These are phyloP conservation scores for Anguilla pacifica DNA, from an alignment of 2,797 vertebrate species.

Conservation along the genomic window DNA sequence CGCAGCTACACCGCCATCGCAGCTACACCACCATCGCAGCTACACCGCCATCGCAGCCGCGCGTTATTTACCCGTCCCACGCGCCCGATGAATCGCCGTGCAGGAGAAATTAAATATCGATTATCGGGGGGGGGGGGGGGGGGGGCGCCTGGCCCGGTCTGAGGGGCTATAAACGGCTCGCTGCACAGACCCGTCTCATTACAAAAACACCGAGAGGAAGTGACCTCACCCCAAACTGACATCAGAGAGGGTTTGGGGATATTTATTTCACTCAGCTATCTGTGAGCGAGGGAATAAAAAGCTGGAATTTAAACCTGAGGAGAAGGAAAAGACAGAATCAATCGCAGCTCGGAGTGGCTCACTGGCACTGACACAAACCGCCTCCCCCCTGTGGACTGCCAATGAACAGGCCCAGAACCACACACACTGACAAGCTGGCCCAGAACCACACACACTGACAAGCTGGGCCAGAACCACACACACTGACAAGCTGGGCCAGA, in stretches of 20 bases:
- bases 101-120: slow-evolving; percentile 49
- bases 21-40: not conserved
- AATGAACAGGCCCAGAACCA: not conserved
- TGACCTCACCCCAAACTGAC: slow-evolving; percentile 44
- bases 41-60: not conserved
- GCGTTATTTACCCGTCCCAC: slow-evolving; percentile 28
- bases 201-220: slow-evolving; percentile 37
- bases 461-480: too few species aligned
- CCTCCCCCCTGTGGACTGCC: not conserved
- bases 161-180: slow-evolving; percentile 47
- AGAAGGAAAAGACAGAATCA: slow-evolving; percentile 31
- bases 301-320: slow-evolving; percentile 40
- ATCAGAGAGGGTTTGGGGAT: slow-evolving; percentile 20
- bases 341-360: not conserved
- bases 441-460: too few species aligned
- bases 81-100: slow-evolving; percentile 20
- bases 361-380: not conserved
- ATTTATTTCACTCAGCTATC: slow-evolving; percentile 47
- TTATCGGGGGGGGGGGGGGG: slow-evolving; percentile 48
- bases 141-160: slow-evolving; percentile 14
- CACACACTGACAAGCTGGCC: too few species aligned
- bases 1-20: too few species aligned
- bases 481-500: too few species aligned
- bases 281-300: slow-evolving; percentile 44
- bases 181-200: slow-evolving; percentile 46